A percentile compares a stretch with the other conserved stretches of the same genome.
Conservation (phyloP, 2,113 vertebrate genomes). For the Martes martes region DNA sequence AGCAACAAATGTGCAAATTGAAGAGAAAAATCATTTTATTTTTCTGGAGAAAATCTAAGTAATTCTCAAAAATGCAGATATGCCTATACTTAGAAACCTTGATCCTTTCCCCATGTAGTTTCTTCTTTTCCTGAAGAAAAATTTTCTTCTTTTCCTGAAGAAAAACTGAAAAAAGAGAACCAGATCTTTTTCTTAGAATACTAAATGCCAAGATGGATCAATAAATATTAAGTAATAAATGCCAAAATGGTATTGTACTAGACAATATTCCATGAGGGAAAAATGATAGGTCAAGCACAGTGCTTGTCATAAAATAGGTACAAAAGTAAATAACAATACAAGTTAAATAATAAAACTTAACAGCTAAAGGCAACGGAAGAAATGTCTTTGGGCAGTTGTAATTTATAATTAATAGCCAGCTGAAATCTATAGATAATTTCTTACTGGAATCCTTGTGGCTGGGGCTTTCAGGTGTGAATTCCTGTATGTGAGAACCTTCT, state of each 20-base stretch:
- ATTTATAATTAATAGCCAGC: background rate
- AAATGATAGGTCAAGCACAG: background rate
- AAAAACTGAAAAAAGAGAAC: background rate
- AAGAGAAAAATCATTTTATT: background rate
- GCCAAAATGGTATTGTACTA: background rate
- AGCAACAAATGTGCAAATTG: background rate
- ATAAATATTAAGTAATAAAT: background rate
- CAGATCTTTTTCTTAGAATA: background rate
- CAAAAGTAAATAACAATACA: background rate
- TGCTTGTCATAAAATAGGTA: background rate
- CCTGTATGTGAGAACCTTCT: background rate
- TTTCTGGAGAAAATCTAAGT: background rate
- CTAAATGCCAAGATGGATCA: background rate
- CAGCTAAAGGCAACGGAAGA: background rate
- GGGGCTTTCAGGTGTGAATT: background rate
- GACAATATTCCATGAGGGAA: background rate
- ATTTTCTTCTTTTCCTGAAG: background rate
- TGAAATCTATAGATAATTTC: background rate
- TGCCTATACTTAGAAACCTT: background rate
- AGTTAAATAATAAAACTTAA: background rate
- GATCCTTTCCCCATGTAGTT: background rate
- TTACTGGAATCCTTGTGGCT: background rate
- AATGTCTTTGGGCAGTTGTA: background rate
- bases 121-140: background rate
- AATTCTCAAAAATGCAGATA: background rate